Evolutionary conservation across 2,888 invertebrate species (phyloP), one percentile per base, ranked within the genome.

Genomic region (Sycophila texana): DNA sequence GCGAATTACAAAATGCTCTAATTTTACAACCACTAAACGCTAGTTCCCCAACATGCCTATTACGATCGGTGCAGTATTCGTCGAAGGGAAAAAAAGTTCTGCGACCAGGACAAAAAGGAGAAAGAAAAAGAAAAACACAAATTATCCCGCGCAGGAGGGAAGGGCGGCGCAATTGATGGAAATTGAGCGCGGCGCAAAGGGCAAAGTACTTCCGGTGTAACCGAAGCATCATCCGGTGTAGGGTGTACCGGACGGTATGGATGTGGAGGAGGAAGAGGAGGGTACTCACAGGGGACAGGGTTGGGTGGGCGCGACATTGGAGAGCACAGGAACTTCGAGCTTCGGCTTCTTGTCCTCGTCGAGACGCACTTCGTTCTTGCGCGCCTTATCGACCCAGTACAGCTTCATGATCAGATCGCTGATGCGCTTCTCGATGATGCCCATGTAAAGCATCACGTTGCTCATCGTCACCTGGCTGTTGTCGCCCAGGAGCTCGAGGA

Each of bases 381-480:
- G 84, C 10, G 87, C 86, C 81, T 84, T 88, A 77, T 90, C 90
- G 74, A 87, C 82, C 88, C 88, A 91, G 82, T 91, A 90, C n/a
- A 91, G 92, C 72, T 92, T 91, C 83, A 92, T 92, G 68, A 95
- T 92, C 82, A 95, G 92, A 84, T 95, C 94, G 51, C 92, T 92
- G 18, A 95, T 94, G 77, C 94, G 93, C 87, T 95, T 94, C 87
- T 97, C 97, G 82, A 98, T 93, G 60, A 96, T 94, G 83, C 95
- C 95, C 85, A 97, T 92, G 88, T 96, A 96, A 16, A 97, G 92
- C 79, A 95, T 93, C 0, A 95, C 95, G 91, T 97, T 98, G 85
- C 94, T 93, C 72, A 93, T 92, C 76, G 94, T 95, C 58, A 97
- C 94, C 22, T 93, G 93, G n/a, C 94, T 92, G 75, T 95, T 94